phyloP scores from a whole-genome alignment of 2,888 invertebrate genomes.

The Deilephila porcellus region DNA sequence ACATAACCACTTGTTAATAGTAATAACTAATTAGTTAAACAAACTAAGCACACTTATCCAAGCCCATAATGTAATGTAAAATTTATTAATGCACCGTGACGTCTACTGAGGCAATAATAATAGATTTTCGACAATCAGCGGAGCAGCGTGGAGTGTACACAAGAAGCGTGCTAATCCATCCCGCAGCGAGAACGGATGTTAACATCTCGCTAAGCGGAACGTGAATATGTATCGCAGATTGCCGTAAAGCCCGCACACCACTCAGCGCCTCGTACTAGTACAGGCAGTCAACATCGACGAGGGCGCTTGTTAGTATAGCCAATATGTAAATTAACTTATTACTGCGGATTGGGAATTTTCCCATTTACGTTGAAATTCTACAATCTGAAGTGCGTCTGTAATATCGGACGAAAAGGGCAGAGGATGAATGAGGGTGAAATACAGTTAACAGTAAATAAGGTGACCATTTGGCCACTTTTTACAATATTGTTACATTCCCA shows the following conservation, averaged over 20 bases:
- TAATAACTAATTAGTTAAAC: background rate
- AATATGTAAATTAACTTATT: conserved; percentile 7
- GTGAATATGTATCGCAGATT: conserved; percentile 4
- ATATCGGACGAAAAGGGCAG: no score
- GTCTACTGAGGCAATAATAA: conserved; percentile 8
- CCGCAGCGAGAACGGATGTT: conserved; percentile 21
- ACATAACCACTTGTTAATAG: background rate
- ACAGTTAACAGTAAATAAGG: no score
- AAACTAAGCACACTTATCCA: background rate
- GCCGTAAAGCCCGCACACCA: conserved; percentile 10
- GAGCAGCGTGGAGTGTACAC: conserved; percentile 1
- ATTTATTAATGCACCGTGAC: conserved; percentile 7
- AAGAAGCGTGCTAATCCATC: conserved; percentile 26
- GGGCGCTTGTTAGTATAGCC: conserved; percentile 5
- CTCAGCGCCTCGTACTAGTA: background rate
- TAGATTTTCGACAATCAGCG: conserved; percentile 20
- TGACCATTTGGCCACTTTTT: no score
- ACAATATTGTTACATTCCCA: background rate
- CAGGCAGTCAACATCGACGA: conserved; percentile 6
- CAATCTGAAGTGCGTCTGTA: no score
- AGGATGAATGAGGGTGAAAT: no score
- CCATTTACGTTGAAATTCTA: background rate
- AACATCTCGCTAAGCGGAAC: conserved; percentile 18
- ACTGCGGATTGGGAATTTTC: background rate
- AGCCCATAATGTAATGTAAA: background rate